These are phyloP conservation scores for Cybosia mesomella DNA, from an alignment of 2,888 invertebrate species.

Conservation along the genomic window DNA sequence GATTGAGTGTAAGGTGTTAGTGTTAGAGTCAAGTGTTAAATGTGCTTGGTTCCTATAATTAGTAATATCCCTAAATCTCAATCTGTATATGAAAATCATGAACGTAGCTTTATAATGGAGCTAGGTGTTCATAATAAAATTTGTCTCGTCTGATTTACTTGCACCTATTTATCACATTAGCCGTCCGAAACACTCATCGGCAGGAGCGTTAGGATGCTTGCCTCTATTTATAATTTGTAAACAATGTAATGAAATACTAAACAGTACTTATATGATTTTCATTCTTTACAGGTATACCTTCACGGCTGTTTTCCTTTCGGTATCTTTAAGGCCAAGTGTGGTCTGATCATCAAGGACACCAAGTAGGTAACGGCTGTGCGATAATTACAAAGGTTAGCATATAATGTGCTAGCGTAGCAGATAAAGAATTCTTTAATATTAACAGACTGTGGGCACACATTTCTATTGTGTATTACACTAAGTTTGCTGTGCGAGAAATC, in stretches of 20 bases:
- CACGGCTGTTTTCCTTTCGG: conserved; percentile 10
- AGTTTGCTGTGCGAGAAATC: conserved; percentile 1
- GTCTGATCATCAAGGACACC: conserved; percentile 1
- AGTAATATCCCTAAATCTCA: too few species aligned
- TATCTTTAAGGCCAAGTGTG: conserved; percentile 8
- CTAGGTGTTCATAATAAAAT: background rate
- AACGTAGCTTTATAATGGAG: background rate
- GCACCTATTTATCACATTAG: background rate
- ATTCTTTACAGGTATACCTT: conserved; percentile 19
- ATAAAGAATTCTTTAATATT: background rate
- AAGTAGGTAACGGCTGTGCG: conserved; percentile 24
- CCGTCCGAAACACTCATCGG: background rate
- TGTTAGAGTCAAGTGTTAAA: too few species aligned
- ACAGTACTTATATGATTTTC: conserved; percentile 9
- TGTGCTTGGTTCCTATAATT: too few species aligned
- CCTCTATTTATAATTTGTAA: background rate
- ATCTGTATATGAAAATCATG: background rate
- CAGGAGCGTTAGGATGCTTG: background rate
- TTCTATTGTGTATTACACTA: background rate
- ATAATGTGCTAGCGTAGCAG: background rate
- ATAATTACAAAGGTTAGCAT: background rate
- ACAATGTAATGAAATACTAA: background rate
- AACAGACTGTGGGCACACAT: background rate
- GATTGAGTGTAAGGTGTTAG: too few species aligned
- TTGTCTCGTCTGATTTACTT: background rate